phyloP scores from a whole-genome alignment of 2,797 vertebrate species.

The Eutrigla gurnardus region DNA sequence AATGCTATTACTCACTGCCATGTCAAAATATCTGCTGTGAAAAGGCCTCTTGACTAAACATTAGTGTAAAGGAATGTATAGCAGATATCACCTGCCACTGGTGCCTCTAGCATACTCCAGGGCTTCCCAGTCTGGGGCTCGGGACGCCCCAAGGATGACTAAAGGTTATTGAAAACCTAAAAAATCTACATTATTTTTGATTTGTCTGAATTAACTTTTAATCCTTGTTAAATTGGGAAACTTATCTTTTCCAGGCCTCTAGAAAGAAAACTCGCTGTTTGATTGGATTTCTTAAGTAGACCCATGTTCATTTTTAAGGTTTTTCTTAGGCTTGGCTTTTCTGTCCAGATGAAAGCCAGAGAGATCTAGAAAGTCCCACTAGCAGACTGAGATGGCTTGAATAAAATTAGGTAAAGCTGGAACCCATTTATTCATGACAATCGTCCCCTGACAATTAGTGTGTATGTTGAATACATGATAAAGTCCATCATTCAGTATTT shows the following conservation, averaged over 20 bases:
- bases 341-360: not conserved
- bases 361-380: not conserved
- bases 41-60: conserved; percentile 10
- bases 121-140: not conserved
- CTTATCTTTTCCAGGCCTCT: not conserved
- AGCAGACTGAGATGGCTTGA: not conserved
- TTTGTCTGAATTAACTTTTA: not conserved
- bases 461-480: not conserved
- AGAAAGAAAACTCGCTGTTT: not conserved
- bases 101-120: not conserved
- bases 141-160: not conserved
- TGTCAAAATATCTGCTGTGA: conserved; percentile 3
- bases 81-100: not conserved
- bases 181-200: no score
- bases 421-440: not conserved
- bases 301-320: not conserved
- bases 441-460: not conserved
- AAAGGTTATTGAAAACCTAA: not conserved
- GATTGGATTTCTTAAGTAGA: not conserved
- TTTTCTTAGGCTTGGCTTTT: no score
- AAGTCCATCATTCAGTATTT: not conserved
- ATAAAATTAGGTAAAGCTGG: not conserved
- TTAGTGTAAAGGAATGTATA: not conserved
- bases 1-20: not conserved
- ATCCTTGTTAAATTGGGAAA: not conserved